Conservation (phyloP, 92 coral and sea anemone genomes). For the Ricordea florida region DNA sequence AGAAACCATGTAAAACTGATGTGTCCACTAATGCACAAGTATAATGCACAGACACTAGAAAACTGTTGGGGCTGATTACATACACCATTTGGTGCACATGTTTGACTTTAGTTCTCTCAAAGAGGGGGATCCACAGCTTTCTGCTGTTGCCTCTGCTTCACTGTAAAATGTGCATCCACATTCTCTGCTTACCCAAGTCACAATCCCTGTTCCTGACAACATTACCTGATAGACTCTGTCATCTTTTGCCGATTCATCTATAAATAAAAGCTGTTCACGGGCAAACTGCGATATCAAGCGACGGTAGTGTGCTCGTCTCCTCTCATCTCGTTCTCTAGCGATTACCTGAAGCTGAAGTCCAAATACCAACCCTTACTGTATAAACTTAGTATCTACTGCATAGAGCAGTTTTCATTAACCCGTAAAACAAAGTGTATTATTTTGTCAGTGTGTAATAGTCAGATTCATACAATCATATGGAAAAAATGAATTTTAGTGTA, state of each 20-base stretch:
- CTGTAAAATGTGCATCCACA: neutral
- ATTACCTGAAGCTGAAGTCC: conserved; percentile 25
- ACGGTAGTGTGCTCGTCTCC: conserved; percentile 22
- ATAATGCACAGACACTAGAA: too few relatives aligned
- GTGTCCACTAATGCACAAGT: too few relatives aligned
- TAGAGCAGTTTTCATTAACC: neutral
- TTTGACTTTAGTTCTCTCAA: too few relatives aligned
- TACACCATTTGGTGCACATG: too few relatives aligned
- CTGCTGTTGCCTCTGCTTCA: too few relatives aligned
- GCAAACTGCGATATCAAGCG: conserved; percentile 1
- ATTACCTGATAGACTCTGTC: too few relatives aligned
- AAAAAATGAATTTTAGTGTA: too few relatives aligned
- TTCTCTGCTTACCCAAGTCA: neutral
- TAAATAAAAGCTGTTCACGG: conserved; percentile 23
- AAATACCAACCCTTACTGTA: neutral
- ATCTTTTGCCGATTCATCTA: conserved; percentile 43
- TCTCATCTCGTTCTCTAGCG: conserved; percentile 27
- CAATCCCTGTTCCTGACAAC: neutral
- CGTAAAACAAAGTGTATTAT: neutral
- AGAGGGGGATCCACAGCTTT: too few relatives aligned
- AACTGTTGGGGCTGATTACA: too few relatives aligned
- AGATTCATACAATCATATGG: too few relatives aligned
- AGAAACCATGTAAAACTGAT: too few relatives aligned
- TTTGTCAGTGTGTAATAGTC: too few relatives aligned
- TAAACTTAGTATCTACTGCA: conserved; percentile 6